Evolutionary conservation across 2,113 vertebrate species (phyloP).

Genomic region (Zosterops hypoxanthus): DNA sequence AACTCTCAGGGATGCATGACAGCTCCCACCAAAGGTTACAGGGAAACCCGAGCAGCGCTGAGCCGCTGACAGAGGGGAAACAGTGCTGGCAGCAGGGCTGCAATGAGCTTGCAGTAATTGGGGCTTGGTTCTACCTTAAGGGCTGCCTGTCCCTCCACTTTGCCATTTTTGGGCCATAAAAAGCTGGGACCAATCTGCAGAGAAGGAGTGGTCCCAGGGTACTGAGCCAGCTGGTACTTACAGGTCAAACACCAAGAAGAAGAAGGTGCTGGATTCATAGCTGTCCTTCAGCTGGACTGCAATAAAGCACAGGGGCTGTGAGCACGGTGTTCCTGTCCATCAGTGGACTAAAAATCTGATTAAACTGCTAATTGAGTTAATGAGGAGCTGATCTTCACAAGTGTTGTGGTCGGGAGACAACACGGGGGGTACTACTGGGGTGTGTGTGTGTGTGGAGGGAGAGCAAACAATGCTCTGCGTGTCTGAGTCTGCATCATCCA

Average conservation of each 20-base stretch:
- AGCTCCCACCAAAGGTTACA: constrained; percentile 63
- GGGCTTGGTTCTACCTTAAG: neutral
- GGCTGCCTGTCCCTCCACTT: neutral
- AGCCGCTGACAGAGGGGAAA: neutral
- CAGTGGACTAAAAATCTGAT: neutral
- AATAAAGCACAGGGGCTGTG: constrained; percentile 53
- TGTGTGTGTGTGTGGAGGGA: accelerated
- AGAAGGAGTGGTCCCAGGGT: neutral
- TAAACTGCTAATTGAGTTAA: neutral
- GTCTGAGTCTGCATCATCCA: no score
- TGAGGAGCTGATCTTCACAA: neutral
- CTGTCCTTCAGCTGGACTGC: constrained; percentile 96
- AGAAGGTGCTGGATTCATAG: constrained; percentile 93
- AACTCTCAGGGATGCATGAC: neutral
- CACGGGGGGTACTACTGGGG: neutral
- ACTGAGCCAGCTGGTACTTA: constrained; percentile 75
- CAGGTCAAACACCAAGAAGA: constrained; percentile 97
- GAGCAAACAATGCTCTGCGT: neutral
- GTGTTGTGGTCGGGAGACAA: neutral
- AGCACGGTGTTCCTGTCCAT: neutral
- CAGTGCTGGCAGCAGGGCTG: neutral
- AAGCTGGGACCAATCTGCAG: neutral
- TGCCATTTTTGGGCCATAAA: neutral
- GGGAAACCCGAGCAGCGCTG: constrained; percentile 56
- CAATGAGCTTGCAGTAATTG: neutral